Evolutionary conservation across 2,113 vertebrate genomes (phyloP).

Genomic region (Ivindomyrus marchei): DNA sequence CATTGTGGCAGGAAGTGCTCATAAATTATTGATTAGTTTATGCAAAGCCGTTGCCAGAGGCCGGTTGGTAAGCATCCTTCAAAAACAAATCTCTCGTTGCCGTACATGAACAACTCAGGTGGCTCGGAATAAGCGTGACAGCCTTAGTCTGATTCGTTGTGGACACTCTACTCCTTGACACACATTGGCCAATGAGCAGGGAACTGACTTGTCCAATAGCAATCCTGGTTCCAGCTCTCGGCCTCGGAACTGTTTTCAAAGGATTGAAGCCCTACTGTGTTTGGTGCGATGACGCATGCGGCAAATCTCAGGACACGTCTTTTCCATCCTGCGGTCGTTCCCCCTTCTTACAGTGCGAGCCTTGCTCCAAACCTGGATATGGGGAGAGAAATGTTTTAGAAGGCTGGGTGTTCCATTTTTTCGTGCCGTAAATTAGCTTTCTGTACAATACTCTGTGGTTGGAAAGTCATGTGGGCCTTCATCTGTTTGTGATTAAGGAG

Average conservation of each 20-base stretch:
- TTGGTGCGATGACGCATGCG: background rate
- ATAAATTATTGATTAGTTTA: background rate
- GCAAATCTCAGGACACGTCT: background rate
- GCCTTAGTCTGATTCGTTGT: background rate
- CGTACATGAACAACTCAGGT: background rate
- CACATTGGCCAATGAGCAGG: background rate
- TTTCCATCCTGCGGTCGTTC: background rate
- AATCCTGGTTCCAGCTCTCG: background rate
- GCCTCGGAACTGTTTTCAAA: background rate
- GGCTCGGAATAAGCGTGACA: background rate
- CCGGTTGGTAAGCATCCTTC: background rate
- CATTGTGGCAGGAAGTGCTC: background rate
- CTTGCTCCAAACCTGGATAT: background rate
- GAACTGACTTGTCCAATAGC: too few species aligned
- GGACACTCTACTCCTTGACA: background rate
- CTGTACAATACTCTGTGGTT: constrained; percentile 5
- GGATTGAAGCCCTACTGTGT: background rate
- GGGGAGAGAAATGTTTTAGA: background rate
- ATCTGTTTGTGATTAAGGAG: constrained; percentile 25
- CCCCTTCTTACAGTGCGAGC: background rate
- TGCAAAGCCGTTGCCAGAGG: background rate
- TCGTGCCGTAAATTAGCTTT: constrained; percentile 13
- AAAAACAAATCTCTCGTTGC: background rate
- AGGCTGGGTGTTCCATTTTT: constrained; percentile 10
- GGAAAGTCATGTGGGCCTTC: constrained; percentile 18